These are phyloP conservation scores for Psittacara wagleri DNA, from an alignment of 2,113 vertebrate species.

Conservation along the genomic window DNA sequence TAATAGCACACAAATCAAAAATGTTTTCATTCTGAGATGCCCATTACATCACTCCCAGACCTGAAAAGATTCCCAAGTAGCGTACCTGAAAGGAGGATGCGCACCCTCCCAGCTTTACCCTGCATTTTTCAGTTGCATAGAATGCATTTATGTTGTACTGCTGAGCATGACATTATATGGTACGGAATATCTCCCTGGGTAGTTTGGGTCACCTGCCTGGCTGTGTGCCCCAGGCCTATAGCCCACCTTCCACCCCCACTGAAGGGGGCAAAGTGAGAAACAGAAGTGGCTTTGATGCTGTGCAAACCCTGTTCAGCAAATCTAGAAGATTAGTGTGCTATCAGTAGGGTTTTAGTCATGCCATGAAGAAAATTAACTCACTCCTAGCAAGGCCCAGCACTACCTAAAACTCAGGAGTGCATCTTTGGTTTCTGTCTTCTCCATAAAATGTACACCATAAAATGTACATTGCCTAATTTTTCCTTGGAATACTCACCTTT, in stretches of 20 bases:
- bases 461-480: background rate
- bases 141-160: background rate
- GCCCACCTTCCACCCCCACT: background rate
- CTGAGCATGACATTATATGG: background rate
- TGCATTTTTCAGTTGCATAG: background rate
- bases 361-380: background rate
- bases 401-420: background rate
- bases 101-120: background rate
- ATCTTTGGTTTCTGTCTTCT: background rate
- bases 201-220: accelerated
- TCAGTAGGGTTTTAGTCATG: background rate
- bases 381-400: background rate
- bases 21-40: background rate
- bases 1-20: background rate
- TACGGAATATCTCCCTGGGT: background rate
- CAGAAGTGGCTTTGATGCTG: accelerated
- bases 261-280: background rate
- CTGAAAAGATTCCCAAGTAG: background rate
- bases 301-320: background rate
- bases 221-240: background rate
- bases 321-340: background rate
- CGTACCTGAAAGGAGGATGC: accelerated
- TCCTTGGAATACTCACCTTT: background rate
- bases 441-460: background rate
- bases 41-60: background rate